Evolutionary conservation across 2,113 vertebrate genomes (phyloP), one percentile per base, ranked within the genome.

Genomic region (Mirza zaza): DNA sequence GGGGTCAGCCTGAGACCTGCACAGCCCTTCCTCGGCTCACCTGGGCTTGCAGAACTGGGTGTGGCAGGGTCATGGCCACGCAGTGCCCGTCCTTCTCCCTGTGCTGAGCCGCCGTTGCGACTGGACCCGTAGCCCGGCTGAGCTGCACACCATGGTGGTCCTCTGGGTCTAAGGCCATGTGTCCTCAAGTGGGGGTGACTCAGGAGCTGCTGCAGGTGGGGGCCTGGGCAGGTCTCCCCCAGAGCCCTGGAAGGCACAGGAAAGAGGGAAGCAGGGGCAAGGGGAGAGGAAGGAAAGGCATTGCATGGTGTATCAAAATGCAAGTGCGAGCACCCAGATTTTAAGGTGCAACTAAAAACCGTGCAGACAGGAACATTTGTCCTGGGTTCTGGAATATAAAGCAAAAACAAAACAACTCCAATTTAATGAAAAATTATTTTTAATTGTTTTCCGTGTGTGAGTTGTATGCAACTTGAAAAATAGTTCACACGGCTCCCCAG

Each of bases 251-350:
- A 82, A 50, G 86, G 13, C 42, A 45, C 17, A 29, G 39, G 21
- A 5, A 36, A 27, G 4, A 29, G 32, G 8, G 21, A n/a, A 39
- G 0, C 0, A 48, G 2, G 0, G 9, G 1, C 0, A 9, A n/a
- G 0, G 8, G 2, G 21, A 55, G 4, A 10, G 14, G 7, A 5
- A 27, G 50, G 39, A 17, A 57, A n/a, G 29, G 9, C 1, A 2
- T 15, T 59, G 11, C 11, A 17, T 12, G 3, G 5, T 4, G 0
- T 3, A 5, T 25, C 4, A 29, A 21, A 13, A 1, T 45, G 29
- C 23, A 71, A 42, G 20, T 18, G 2, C 1, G n/a, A 63, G 23
- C 0, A 10, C 42, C 52, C 32, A 8, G 6, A 45, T 23, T 23
- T 29, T 29, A 81, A 25, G 45, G 27, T 2, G 13, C n/a, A 29